Base-by-base conservation (phyloP, 2,797 vertebrate species). In the Erithacus rubecula region DNA sequence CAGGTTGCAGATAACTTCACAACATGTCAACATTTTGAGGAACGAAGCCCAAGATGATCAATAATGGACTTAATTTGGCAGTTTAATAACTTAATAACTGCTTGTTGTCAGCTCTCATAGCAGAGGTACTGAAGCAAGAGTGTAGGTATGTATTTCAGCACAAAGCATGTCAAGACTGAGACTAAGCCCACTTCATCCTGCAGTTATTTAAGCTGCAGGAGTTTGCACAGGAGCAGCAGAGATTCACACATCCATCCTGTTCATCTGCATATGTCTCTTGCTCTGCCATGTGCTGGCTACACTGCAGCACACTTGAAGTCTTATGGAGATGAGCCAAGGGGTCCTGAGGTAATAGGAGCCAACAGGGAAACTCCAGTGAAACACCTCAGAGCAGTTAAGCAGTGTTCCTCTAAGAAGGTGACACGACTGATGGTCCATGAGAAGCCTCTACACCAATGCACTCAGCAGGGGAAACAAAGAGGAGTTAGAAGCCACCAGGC, bases 101-200 rank as follows among this genome's bases (percentile, higher is more conserved):
- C 32, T 79, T 41, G 8, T 30, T 86, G 19, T 89, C 23, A 80
- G 15, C 3, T 9, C 20, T 80, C 24, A 11, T 3, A 58, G 26
- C 32, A 89, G 46, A 79, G 23, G 21, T 62, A 53, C 46, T 29
- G n/a, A 78, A 78, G 43, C 15, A 64, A 76, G 16, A 68, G 18
- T 0, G 0, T 17, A 53, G 5, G 0, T 1, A 0, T 5, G 6
- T 17, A 83, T 64, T 80, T 77, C 56, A 58, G 29, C 15, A 63
- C 15, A 46, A 77, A 90, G 19, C 11, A 14, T 37, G 49, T 26
- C 49, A 47, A 82, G 71, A 30, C 46, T 77, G 46, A 78, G 44
- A 52, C 5, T n/a, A 44, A 83, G 29, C 30, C 58, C 26, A 7
- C 7, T 75, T 88, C 39, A 62, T 70, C 19, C 32, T 71, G 32